phyloP scores from a whole-genome alignment of 1,140 invertebrate genomes.

The Drosophila sp. region DNA sequence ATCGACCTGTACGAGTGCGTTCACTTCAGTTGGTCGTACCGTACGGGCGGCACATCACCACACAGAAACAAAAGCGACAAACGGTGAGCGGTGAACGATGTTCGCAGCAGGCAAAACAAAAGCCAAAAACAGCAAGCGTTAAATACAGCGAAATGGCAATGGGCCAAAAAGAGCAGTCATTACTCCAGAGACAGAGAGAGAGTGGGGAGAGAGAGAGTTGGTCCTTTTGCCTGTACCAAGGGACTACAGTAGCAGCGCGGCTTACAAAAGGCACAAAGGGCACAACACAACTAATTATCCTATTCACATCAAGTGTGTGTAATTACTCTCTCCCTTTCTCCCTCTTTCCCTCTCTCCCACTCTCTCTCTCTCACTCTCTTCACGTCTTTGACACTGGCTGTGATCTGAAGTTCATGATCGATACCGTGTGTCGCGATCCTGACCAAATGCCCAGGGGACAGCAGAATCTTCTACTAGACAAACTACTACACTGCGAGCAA shows the following conservation, averaged over 20 bases:
- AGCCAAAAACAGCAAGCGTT: slow-evolving; percentile 58
- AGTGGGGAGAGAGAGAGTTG: not conserved
- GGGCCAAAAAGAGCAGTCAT: slow-evolving; percentile 44
- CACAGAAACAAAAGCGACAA: slow-evolving; percentile 46
- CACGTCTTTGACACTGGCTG: slow-evolving; percentile 1
- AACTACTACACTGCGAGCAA: slow-evolving; percentile 8
- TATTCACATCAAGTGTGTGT: slow-evolving; percentile 74
- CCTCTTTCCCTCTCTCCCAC: not conserved
- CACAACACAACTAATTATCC: slow-evolving; percentile 73
- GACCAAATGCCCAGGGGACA: slow-evolving; percentile 40
- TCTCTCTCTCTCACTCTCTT: not conserved
- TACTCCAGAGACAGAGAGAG: not conserved
- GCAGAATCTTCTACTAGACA: slow-evolving; percentile 6
- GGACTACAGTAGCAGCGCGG: slow-evolving; percentile 65
- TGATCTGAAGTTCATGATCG: slow-evolving; percentile 40
- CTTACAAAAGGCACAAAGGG: slow-evolving; percentile 69
- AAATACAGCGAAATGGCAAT: slow-evolving; percentile 64
- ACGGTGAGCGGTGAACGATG: slow-evolving; percentile 19
- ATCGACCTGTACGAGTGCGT: not conserved
- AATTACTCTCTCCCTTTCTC: slow-evolving; percentile 57
- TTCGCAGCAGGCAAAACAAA: slow-evolving; percentile 74
- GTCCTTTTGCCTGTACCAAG: slow-evolving; percentile 26
- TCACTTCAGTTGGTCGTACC: not conserved
- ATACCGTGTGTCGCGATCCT: slow-evolving; percentile 27
- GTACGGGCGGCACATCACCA: slow-evolving; percentile 9